These are phyloP conservation scores for Podarcis muralis DNA, from an alignment of 2,113 vertebrate genomes.

Conservation along the genomic window DNA sequence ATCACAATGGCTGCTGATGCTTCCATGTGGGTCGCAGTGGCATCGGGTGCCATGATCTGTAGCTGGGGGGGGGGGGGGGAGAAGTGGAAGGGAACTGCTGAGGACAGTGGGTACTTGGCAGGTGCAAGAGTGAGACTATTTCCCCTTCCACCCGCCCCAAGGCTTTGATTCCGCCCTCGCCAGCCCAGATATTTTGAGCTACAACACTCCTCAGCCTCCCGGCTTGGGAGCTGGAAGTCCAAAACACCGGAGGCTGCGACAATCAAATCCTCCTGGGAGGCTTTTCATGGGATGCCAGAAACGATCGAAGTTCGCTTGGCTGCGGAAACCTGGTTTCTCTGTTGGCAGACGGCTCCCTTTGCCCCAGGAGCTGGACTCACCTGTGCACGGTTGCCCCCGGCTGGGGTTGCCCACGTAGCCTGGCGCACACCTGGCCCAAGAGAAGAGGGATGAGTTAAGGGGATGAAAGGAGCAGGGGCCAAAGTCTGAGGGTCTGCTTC, in stretches of 20 bases:
- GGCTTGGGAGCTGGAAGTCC: too few relatives aligned
- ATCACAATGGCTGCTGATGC: slow-evolving; percentile 71
- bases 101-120: neutral
- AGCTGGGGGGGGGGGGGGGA: slow-evolving; percentile 27
- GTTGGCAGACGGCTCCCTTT: neutral
- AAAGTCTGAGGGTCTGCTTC: neutral
- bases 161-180: too few relatives aligned
- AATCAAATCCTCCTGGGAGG: neutral
- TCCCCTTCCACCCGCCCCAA: too few relatives aligned
- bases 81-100: neutral
- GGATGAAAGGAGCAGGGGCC: neutral
- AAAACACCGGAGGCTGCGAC: neutral
- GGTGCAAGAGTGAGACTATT: too few relatives aligned
- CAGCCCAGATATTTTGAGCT: too few relatives aligned
- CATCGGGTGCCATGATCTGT: slow-evolving; percentile 64
- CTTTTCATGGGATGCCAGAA: neutral
- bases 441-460: neutral
- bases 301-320: neutral
- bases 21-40: slow-evolving; percentile 85
- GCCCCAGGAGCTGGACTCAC: slow-evolving; percentile 54
- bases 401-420: slow-evolving; percentile 86
- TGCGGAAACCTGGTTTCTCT: neutral
- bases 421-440: slow-evolving; percentile 79
- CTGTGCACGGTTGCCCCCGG: slow-evolving; percentile 79
- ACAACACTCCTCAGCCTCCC: neutral